Evolutionary conservation across 2,888 invertebrate species (phyloP), one percentile per base, ranked within the genome.

Genomic region (Eledone cirrhosa): DNA sequence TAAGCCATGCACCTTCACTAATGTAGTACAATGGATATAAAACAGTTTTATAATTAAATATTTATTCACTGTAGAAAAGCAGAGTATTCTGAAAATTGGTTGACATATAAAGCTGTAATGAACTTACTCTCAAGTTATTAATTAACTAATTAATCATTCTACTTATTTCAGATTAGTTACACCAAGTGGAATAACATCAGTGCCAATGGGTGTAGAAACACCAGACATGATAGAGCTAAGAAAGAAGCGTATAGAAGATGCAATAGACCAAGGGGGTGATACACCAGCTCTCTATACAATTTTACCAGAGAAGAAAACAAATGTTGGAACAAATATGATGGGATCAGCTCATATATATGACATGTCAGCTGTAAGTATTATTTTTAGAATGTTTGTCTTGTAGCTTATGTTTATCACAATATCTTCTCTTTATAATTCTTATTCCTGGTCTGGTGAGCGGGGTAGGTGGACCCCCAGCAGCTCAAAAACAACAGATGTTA

Each of bases 301-400:
- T 80, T 91, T 99, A 80, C 98, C 98, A 47, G 99, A 99, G 92
- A 95, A 97, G 87, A 95, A 98, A 79, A 88, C 89, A 5, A 94
- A 95, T 0, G 95, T 95, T 79, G 94, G 95, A 1, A 93, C 94
- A 0, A 89, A 88, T n/a, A 98, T 99, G 98, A 92, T 93, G 92
- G 99, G 95, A 4, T 98, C 98, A 74, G 97, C 97, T 0, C 99
- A 99, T 91, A 97, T 98, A 0, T 99, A 99, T 90, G 99, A 99
- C 89, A 94, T 99, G 92, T 94, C 94, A 63, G 93, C 93, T 33
- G 94, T 88, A 83, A 84, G 88, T 85, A 33, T 77, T 3, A 48
- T 19, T 63, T 16, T 33, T 14, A 33, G n/a, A 1, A 69, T 41
- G n/a, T n/a, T n/a, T n/a, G n/a, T 41, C 5, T 41, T 41, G 8